Evolutionary conservation across 2,113 vertebrate genomes (phyloP).

Genomic region (Sorex araneus): DNA sequence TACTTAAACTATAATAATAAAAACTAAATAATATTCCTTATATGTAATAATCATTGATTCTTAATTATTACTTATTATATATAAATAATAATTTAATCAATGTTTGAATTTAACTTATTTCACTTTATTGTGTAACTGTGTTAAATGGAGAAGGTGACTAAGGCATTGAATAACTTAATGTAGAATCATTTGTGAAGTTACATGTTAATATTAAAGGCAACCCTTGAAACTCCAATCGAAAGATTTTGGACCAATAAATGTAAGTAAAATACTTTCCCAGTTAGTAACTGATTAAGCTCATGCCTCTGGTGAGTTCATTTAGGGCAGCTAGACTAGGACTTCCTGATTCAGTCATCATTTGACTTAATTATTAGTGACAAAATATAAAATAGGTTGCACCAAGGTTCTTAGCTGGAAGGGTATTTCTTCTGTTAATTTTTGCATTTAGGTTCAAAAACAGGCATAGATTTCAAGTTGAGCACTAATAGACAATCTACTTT

Average conservation of each 20-base stretch:
- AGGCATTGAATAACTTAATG: neutral
- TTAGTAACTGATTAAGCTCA: neutral
- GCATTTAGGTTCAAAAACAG: constrained; percentile 10
- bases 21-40: too few species aligned
- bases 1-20: too few species aligned
- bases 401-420: neutral
- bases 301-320: neutral
- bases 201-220: neutral
- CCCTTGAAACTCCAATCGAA: constrained; percentile 36
- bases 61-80: too few species aligned
- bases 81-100: constrained; percentile 5
- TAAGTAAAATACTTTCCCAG: constrained; percentile 16
- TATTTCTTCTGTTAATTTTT: constrained; percentile 46
- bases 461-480: neutral
- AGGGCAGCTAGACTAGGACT: neutral
- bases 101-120: constrained; percentile 38
- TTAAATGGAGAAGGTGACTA: neutral
- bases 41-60: too few species aligned
- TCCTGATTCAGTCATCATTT: neutral
- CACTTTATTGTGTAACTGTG: neutral
- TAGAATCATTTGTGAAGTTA: constrained; percentile 42
- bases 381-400: neutral
- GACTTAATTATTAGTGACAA: neutral
- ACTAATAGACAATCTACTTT: constrained; percentile 15
- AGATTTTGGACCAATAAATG: neutral